A percentile compares a stretch with the other conserved stretches of the same genome.
Conservation (phyloP, 2,797 vertebrate species). For the Fistularia commersonii region DNA sequence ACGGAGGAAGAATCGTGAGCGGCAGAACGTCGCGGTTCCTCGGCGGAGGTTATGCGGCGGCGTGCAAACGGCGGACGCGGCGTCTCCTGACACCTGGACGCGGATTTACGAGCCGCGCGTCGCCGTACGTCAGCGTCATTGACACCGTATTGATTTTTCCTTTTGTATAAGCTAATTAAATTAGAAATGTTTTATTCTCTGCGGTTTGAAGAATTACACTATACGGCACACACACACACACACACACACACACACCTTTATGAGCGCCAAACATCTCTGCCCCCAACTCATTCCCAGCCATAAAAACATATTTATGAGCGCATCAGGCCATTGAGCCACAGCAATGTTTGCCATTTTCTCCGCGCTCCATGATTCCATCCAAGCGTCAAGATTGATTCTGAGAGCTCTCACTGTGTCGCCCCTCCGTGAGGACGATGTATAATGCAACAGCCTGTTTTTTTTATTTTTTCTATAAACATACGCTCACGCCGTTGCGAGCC, state of each 20-base stretch:
- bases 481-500: constrained; percentile 67
- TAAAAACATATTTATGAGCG: constrained; percentile 80
- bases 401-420: constrained; percentile 72
- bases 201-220: constrained; percentile 52
- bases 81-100: constrained; percentile 51
- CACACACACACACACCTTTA: constrained; percentile 52
- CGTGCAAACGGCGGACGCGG: constrained; percentile 57
- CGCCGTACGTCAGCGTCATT: constrained; percentile 23
- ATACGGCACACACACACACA: constrained; percentile 34
- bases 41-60: constrained; percentile 46
- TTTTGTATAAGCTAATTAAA: constrained; percentile 70
- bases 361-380: constrained; percentile 72
- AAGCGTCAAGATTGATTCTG: constrained; percentile 75
- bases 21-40: constrained; percentile 60
- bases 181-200: constrained; percentile 69
- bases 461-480: constrained; percentile 62
- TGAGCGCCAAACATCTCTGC: constrained; percentile 67
- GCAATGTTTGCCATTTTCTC: constrained; percentile 79
- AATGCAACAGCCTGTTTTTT: constrained; percentile 67
- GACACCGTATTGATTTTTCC: constrained; percentile 66
- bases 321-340: constrained; percentile 75
- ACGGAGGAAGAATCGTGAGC: constrained; percentile 64
- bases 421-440: constrained; percentile 74
- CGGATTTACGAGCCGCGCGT: background rate
- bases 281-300: constrained; percentile 65